Percentiles rank a stretch among this genome's conserved stretches.
These are phyloP conservation scores for Catalaphyllia jardinei DNA, from an alignment of 64 coral and sea anemone species.

Conservation along the genomic window DNA sequence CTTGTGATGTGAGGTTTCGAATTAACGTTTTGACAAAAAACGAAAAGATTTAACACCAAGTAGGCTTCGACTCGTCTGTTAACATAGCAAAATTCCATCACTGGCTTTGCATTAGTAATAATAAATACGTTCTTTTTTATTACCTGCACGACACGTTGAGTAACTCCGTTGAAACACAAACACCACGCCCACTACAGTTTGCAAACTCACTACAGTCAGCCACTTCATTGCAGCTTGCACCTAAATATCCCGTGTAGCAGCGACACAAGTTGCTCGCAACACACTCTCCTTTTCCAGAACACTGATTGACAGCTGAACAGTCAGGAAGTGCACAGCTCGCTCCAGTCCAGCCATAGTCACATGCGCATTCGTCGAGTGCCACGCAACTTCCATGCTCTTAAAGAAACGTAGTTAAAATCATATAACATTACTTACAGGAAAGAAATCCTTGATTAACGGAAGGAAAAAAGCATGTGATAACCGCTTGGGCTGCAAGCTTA, in stretches of 20 bases:
- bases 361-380: constrained; percentile 36
- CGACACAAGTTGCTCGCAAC: constrained; percentile 43
- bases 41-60: too few species aligned
- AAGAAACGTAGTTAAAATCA: background rate
- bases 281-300: constrained; percentile 56
- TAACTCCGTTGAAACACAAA: constrained; percentile 14
- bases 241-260: constrained; percentile 47
- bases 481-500: too few species aligned
- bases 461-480: background rate
- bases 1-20: too few species aligned
- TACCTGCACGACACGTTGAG: constrained; percentile 59
- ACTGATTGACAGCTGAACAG: constrained; percentile 54
- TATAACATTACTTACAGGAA: background rate
- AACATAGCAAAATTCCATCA: too few species aligned
- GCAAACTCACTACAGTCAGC: constrained; percentile 41
- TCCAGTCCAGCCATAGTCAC: constrained; percentile 58
- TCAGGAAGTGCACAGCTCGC: constrained; percentile 58
- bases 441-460: background rate
- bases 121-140: background rate
- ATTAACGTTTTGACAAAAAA: too few species aligned
- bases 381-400: constrained; percentile 57
- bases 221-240: constrained; percentile 22
- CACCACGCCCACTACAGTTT: constrained; percentile 54
- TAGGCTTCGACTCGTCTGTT: too few species aligned
- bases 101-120: too few species aligned